A percentile compares a stretch with the other conserved stretches of the same genome.
These are phyloP conservation scores for Nomada ferruginata DNA, from an alignment of 2,888 invertebrate genomes.

Conservation along the genomic window DNA sequence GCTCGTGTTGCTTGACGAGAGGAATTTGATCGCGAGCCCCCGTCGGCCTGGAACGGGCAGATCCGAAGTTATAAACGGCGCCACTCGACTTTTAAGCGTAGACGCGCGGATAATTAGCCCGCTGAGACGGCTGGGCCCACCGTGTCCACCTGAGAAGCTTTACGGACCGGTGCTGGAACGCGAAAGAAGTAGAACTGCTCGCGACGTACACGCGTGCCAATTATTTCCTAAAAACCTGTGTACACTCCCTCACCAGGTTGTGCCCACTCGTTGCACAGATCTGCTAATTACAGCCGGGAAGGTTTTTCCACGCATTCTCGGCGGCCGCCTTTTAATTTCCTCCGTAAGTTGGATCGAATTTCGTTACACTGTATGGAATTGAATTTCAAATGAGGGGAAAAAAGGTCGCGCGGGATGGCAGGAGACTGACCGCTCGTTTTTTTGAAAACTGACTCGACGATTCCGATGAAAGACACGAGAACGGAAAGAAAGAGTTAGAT, in stretches of 20 bases:
- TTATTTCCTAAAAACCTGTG: slow-evolving; percentile 18
- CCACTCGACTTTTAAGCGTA: slow-evolving; percentile 1
- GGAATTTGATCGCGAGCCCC: background rate
- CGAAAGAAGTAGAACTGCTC: background rate
- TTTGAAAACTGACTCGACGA: background rate
- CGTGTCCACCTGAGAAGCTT: slow-evolving; percentile 13
- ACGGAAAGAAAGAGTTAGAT: background rate
- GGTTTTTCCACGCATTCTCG: background rate
- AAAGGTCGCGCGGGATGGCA: background rate
- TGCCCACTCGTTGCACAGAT: slow-evolving; percentile 24
- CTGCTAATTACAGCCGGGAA: slow-evolving; percentile 10
- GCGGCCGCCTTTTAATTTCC: background rate
- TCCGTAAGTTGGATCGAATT: background rate
- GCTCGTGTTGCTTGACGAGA: background rate
- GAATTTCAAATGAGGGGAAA: slow-evolving; percentile 25
- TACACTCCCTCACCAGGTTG: background rate
- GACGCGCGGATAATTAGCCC: slow-evolving; percentile 21
- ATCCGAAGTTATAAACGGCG: slow-evolving; percentile 24
- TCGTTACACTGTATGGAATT: background rate
- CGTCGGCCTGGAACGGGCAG: background rate
- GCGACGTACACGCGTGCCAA: background rate
- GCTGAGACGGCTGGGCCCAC: background rate
- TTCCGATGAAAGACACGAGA: background rate
- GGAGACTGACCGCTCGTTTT: background rate
- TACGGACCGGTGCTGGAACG: slow-evolving; percentile 4